These are phyloP conservation scores for Pseudococcus longispinus DNA, from an alignment of 2,888 invertebrate genomes.

Conservation along the genomic window DNA sequence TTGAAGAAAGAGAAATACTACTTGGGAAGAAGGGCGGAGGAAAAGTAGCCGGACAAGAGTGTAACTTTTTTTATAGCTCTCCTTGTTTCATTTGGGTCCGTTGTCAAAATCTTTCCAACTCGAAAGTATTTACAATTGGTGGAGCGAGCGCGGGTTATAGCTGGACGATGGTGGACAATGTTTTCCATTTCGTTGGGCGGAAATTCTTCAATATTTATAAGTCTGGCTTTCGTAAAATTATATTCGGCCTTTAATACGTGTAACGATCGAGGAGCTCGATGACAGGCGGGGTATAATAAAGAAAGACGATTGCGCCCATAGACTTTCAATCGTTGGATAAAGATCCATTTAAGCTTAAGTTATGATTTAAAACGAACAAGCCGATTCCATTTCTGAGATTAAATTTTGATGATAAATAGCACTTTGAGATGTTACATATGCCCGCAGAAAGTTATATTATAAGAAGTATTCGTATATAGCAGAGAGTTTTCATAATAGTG, in stretches of 20 bases:
- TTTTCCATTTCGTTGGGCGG: background rate
- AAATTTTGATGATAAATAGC: constrained; percentile 59
- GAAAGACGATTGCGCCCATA: constrained; percentile 52
- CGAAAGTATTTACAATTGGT: background rate
- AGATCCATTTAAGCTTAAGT: constrained; percentile 56
- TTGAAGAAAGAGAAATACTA: background rate
- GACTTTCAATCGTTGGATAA: constrained; percentile 54
- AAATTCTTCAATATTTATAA: constrained; percentile 51
- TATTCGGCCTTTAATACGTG: constrained; percentile 44
- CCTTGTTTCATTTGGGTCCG: background rate
- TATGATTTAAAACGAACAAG: constrained; percentile 58
- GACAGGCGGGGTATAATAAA: constrained; percentile 18
- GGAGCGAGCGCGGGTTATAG: too few relatives aligned
- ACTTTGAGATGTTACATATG: constrained; percentile 59
- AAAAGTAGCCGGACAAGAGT: background rate
- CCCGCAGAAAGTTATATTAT: constrained; percentile 54
- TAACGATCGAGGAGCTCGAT: background rate
- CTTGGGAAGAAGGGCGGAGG: background rate
- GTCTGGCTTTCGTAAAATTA: constrained; percentile 40
- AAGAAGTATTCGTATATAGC: background rate
- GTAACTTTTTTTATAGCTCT: background rate
- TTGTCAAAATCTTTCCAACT: constrained; percentile 11
- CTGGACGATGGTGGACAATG: constrained; percentile 19
- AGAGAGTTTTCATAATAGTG: background rate
- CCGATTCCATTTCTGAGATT: constrained; percentile 59